Percentiles rank a stretch among this genome's conserved stretches.
Conservation (phyloP, 2,888 invertebrate species). For the Vanessa cardui region DNA sequence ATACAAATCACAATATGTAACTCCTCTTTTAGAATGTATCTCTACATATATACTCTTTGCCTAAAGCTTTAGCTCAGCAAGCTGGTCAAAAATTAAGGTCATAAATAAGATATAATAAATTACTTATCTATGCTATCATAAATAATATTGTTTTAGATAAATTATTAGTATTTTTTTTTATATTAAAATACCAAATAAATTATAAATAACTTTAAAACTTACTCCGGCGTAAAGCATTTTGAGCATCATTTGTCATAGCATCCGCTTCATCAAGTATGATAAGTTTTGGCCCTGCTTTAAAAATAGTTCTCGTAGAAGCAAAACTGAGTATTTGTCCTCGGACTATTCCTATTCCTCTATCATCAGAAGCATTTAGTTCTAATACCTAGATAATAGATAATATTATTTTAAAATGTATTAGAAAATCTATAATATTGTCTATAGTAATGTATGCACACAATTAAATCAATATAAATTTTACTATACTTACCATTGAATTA, state of each 20-base stretch:
- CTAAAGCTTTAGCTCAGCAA: too few relatives aligned
- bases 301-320: constrained; percentile 97
- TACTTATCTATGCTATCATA: too few relatives aligned
- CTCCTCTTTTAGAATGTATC: not conserved
- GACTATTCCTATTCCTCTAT: constrained; percentile 97
- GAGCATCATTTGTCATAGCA: constrained; percentile 99
- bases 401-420: not conserved
- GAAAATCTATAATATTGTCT: not conserved
- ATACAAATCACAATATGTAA: not conserved
- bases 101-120: too few relatives aligned
- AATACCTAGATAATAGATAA: constrained; percentile 83
- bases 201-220: constrained; percentile 57
- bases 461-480: not conserved
- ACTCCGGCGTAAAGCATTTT: constrained; percentile 98
- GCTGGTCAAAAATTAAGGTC: too few relatives aligned
- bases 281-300: constrained; percentile 95
- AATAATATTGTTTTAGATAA: too few relatives aligned
- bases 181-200: not conserved
- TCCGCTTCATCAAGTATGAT: constrained; percentile 99
- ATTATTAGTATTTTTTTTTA: not conserved
- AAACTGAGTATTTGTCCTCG: constrained; percentile 97
- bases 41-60: too few relatives aligned
- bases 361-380: constrained; percentile 98
- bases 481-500: constrained; percentile 92
- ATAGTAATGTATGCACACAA: not conserved